Conservation (phyloP, 2,888 invertebrate species). For the Philhelius pedissequus region DNA sequence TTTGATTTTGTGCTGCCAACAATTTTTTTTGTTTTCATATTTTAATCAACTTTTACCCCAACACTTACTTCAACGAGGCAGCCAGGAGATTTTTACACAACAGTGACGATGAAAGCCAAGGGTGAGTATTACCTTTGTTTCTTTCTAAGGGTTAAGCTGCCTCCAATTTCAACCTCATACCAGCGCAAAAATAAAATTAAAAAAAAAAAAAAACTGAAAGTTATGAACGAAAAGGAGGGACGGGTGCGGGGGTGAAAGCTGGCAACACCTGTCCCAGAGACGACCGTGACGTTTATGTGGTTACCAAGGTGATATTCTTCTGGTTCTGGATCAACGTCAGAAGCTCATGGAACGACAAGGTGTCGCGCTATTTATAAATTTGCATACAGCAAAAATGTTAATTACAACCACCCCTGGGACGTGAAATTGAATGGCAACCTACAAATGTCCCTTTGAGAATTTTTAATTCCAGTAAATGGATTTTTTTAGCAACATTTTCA, state of each 20-base stretch:
- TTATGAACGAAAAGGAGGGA: neutral
- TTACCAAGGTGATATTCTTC: slow-evolving; percentile 45
- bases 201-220: slow-evolving; percentile 56
- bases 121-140: slow-evolving; percentile 34
- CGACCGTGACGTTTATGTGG: slow-evolving; percentile 36
- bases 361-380: slow-evolving; percentile 58
- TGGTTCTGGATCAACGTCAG: slow-evolving; percentile 27
- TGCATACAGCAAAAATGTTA: slow-evolving; percentile 63
- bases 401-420: slow-evolving; percentile 44
- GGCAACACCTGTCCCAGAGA: slow-evolving; percentile 12
- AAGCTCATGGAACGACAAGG: slow-evolving; percentile 18
- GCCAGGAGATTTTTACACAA: neutral
- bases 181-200: slow-evolving; percentile 20
- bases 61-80: slow-evolving; percentile 23
- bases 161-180: neutral
- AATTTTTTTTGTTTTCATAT: slow-evolving; percentile 16
- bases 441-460: slow-evolving; percentile 49
- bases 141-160: slow-evolving; percentile 39
- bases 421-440: slow-evolving; percentile 32
- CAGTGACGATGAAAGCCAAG: slow-evolving; percentile 8
- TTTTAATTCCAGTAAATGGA: slow-evolving; percentile 19
- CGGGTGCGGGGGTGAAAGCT: neutral
- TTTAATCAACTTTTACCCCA: slow-evolving; percentile 60
- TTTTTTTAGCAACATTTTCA: neutral
- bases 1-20: slow-evolving; percentile 52